Conservation (phyloP, 2,888 invertebrate species). For the Ectemnius continuus region DNA sequence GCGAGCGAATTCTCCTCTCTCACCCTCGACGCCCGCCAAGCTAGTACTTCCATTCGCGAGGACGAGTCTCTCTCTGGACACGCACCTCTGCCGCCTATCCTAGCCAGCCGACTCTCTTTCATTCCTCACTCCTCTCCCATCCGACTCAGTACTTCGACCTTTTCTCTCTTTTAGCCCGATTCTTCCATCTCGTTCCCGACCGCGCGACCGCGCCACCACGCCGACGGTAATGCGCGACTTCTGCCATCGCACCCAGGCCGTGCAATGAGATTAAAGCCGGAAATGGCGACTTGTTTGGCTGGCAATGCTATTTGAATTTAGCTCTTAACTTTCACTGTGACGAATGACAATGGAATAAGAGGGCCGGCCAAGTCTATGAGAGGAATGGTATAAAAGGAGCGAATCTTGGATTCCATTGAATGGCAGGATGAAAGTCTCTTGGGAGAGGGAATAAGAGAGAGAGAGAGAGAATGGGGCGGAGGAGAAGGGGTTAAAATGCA, state of each 20-base stretch:
- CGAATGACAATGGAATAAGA: no score
- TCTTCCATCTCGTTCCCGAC: constrained; percentile 9
- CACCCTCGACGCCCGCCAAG: constrained; percentile 10
- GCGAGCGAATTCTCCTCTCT: constrained; percentile 18
- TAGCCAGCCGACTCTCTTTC: constrained; percentile 1
- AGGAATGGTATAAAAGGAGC: no score
- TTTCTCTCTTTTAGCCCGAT: neutral
- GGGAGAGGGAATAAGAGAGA: no score
- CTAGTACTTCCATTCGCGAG: neutral
- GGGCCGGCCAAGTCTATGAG: no score
- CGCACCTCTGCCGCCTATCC: no score
- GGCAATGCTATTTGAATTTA: no score
- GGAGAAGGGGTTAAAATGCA: neutral
- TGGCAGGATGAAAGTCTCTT: no score
- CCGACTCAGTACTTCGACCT: neutral
- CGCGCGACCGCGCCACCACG: constrained; percentile 19
- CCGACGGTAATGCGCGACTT: constrained; percentile 1
- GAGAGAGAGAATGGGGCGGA: neutral
- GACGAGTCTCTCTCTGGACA: no score
- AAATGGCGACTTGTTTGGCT: no score
- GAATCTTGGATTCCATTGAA: no score
- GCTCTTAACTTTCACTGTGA: no score
- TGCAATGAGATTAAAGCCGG: no score
- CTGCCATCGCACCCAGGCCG: neutral
- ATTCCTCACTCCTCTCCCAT: constrained; percentile 4